Evolutionary conservation across 2,113 vertebrate species (phyloP).

Genomic region (Uria lomvia): DNA sequence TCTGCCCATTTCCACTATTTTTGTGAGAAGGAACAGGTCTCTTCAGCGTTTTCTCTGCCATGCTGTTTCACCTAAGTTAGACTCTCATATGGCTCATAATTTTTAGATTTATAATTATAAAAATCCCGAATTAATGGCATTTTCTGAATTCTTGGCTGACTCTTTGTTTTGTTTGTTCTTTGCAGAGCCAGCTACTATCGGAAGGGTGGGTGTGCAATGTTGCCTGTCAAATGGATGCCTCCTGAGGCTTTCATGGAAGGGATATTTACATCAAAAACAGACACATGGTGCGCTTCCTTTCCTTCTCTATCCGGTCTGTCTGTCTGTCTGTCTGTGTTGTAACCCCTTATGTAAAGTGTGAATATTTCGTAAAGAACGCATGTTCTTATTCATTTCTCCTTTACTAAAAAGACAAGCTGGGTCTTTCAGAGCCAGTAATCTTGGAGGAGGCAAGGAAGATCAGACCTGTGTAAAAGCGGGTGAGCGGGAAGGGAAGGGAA

Average conservation of each 20-base stretch:
- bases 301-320: neutral
- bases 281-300: constrained; percentile 85
- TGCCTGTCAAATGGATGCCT: constrained; percentile 99
- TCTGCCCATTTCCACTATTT: neutral
- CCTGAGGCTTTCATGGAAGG: constrained; percentile 99
- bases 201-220: constrained; percentile 97
- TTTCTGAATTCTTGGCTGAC: neutral
- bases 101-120: neutral
- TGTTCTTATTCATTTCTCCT: neutral
- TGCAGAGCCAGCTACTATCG: constrained; percentile 96
- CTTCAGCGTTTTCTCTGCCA: neutral
- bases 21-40: neutral
- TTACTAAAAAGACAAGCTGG: neutral
- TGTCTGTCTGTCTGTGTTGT: neutral
- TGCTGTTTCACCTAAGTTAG: neutral
- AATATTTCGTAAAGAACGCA: neutral
- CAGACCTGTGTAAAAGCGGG: neutral
- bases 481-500: neutral
- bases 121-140: neutral
- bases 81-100: neutral
- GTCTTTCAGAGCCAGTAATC: neutral
- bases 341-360: neutral
- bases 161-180: neutral
- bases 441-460: neutral
- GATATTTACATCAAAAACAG: constrained; percentile 99